A percentile compares a stretch with the other conserved stretches of the same genome.
phyloP scores from a whole-genome alignment of 2,888 invertebrate species.

The Dryobotodes eremita region DNA sequence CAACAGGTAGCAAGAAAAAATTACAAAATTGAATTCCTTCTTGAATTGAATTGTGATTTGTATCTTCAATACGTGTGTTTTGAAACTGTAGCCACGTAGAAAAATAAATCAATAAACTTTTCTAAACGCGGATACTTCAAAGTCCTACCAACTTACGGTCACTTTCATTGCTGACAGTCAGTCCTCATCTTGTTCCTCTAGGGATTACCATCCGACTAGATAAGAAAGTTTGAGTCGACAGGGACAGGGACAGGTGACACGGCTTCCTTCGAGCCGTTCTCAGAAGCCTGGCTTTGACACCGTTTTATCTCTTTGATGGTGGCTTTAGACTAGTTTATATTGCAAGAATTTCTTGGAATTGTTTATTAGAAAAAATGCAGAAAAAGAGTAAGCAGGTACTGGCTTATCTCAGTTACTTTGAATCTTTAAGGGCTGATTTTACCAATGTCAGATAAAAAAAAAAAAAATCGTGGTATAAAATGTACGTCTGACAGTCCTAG shows the following conservation, averaged over 20 bases:
- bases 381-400: background rate
- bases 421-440: background rate
- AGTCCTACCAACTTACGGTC: background rate
- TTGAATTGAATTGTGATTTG: background rate
- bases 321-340: constrained; percentile 12
- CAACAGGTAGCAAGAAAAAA: background rate
- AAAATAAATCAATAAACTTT: background rate
- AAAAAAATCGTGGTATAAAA: no score
- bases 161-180: constrained; percentile 29
- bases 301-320: constrained; percentile 33
- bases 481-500: no score
- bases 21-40: background rate
- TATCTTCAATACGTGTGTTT: background rate
- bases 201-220: constrained; percentile 48
- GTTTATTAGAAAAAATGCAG: background rate
- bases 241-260: constrained; percentile 48
- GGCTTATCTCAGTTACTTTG: background rate
- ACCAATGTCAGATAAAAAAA: no score
- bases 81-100: background rate
- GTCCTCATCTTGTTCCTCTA: constrained; percentile 30
- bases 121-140: background rate
- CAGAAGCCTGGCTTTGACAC: constrained; percentile 31
- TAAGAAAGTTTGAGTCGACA: constrained; percentile 45
- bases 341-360: constrained; percentile 8
- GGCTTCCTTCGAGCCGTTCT: constrained; percentile 18